phyloP scores from a whole-genome alignment of 2,888 invertebrate genomes.

The Amiota communis region DNA sequence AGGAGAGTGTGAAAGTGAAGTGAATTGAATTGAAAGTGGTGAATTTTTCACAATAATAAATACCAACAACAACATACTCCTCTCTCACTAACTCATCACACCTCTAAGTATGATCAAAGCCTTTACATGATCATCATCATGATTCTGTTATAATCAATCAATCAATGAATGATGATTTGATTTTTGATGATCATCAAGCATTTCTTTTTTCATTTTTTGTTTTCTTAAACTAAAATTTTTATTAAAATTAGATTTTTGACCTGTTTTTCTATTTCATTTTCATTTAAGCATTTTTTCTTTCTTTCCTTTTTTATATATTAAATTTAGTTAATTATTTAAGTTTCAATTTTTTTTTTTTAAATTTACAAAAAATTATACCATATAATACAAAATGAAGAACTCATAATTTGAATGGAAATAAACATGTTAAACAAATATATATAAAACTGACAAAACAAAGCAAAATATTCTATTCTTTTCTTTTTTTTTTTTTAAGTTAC shows the following conservation, averaged over 20 bases:
- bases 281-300: conserved; percentile 46
- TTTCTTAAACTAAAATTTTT: conserved; percentile 42
- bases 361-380: conserved; percentile 3
- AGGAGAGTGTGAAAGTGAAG: too few relatives aligned
- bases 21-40: too few relatives aligned
- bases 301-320: conserved; percentile 12
- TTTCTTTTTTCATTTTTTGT: not conserved
- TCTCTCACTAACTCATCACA: too few relatives aligned
- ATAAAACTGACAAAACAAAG: conserved; percentile 30
- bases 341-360: conserved; percentile 7
- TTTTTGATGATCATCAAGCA: too few relatives aligned
- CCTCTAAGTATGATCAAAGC: too few relatives aligned
- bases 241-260: conserved; percentile 59
- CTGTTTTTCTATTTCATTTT: conserved; percentile 50
- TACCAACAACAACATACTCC: too few relatives aligned
- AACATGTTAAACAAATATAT: conserved; percentile 8
- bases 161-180: too few relatives aligned
- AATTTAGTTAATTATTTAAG: not conserved
- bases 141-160: too few relatives aligned
- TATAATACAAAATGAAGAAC: conserved; percentile 1
- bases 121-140: too few relatives aligned
- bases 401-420: not conserved
- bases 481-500: conserved; percentile 26
- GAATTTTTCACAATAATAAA: too few relatives aligned
- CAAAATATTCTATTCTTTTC: conserved; percentile 45